Conservation (phyloP, 2,888 invertebrate species). For the Dinocampus coccinellae region DNA sequence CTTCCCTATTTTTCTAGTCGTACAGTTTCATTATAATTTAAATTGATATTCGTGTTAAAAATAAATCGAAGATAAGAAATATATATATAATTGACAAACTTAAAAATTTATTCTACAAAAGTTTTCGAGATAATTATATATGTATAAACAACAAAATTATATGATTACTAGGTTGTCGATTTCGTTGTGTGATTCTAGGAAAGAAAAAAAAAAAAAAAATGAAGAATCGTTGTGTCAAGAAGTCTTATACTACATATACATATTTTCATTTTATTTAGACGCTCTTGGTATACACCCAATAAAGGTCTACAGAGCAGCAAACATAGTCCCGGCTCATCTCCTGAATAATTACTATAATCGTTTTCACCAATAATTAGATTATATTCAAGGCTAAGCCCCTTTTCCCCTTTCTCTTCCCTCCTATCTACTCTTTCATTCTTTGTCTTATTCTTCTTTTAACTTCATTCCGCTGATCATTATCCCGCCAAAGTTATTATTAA, state of each 20-base stretch:
- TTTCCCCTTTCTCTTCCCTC: no score
- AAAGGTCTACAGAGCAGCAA: conserved; percentile 40
- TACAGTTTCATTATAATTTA: no score
- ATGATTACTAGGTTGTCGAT: conserved; percentile 43
- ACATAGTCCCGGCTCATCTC: conserved; percentile 43
- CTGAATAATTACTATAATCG: conserved; percentile 68
- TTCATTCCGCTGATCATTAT: conserved; percentile 59
- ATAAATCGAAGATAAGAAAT: neutral
- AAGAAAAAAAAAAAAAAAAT: conserved; percentile 48
- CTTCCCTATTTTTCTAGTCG: no score
- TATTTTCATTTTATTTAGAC: conserved; percentile 64
- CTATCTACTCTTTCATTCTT: conserved; percentile 14
- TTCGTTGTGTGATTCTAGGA: conserved; percentile 58
- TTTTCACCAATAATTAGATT: conserved; percentile 69
- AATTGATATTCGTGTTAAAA: neutral
- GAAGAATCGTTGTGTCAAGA: conserved; percentile 46
- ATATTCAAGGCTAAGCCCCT: conserved; percentile 53
- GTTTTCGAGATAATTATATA: conserved; percentile 42
- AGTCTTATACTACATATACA: conserved; percentile 47
- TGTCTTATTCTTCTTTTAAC: conserved; percentile 33
- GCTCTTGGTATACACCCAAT: conserved; percentile 42
- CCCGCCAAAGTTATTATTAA: conserved; percentile 65
- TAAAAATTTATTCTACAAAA: neutral
- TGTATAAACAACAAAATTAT: no score
- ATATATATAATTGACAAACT: conserved; percentile 15